These are phyloP conservation scores for Poeciliopsis paucimaculata DNA, from an alignment of 2,797 vertebrate species.

Conservation along the genomic window DNA sequence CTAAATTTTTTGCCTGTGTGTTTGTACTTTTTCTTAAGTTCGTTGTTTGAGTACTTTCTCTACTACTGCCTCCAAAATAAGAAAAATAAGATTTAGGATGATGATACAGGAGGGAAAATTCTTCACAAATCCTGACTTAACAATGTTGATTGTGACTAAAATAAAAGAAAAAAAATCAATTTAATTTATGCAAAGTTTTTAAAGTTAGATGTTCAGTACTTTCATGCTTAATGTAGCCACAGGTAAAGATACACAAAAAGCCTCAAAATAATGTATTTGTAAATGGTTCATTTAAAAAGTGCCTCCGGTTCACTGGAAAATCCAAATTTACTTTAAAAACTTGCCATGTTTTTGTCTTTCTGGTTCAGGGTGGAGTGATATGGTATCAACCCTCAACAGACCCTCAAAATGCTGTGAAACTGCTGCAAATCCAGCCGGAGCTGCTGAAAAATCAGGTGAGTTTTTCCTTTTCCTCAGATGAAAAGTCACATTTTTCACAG, in stretches of 20 bases:
- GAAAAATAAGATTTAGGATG: not conserved
- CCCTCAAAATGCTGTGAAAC: constrained; percentile 85
- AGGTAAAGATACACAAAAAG: not conserved
- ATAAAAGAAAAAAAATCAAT: not conserved
- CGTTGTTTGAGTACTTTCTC: too few relatives aligned
- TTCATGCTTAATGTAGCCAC: not conserved
- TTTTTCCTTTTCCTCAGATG: not conserved
- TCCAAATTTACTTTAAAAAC: not conserved
- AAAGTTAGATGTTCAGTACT: not conserved
- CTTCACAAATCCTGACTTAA: not conserved
- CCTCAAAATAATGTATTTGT: not conserved
- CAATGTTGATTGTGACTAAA: not conserved
- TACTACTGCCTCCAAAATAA: not conserved
- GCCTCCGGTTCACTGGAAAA: not conserved
- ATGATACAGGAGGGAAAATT: not conserved
- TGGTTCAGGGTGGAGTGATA: constrained; percentile 86
- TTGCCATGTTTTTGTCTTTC: not conserved
- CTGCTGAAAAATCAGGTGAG: constrained; percentile 92
- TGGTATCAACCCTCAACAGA: constrained; percentile 83
- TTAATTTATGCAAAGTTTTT: not conserved
- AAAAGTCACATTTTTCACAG: not conserved
- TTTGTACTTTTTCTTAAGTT: too few relatives aligned
- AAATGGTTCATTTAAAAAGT: not conserved
- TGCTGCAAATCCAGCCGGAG: constrained; percentile 81
- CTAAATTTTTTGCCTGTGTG: too few relatives aligned